These are phyloP conservation scores for Acronicta leporina DNA, from an alignment of 2,888 invertebrate species.

Conservation along the genomic window DNA sequence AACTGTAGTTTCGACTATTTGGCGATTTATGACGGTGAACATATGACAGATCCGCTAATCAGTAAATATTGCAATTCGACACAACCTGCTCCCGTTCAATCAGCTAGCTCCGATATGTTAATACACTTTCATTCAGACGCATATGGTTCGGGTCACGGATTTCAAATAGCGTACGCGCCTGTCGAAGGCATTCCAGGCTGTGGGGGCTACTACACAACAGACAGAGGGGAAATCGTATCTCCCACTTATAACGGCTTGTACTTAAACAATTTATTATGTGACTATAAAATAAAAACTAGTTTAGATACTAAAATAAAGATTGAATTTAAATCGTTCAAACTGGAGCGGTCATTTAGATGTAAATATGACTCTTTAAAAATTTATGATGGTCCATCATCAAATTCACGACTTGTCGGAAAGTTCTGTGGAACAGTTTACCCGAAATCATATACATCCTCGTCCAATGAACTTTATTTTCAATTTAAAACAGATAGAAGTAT, in stretches of 20 bases:
- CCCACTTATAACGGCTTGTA: conserved; percentile 90
- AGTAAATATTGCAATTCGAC: conserved; percentile 93
- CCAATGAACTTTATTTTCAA: conserved; percentile 89
- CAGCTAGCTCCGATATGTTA: conserved; percentile 90
- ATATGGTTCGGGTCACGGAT: conserved; percentile 92
- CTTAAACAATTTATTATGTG: conserved; percentile 91
- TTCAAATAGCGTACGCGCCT: conserved; percentile 94
- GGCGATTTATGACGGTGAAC: conserved; percentile 90
- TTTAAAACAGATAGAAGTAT: conserved; percentile 77
- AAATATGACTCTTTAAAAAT: conserved; percentile 90
- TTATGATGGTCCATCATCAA: conserved; percentile 90
- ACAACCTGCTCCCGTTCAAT: conserved; percentile 92
- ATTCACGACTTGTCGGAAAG: conserved; percentile 91
- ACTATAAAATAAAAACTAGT: conserved; percentile 93
- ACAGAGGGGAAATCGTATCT: conserved; percentile 90
- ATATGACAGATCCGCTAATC: conserved; percentile 84
- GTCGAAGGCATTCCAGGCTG: conserved; percentile 94
- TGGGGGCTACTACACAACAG: conserved; percentile 92
- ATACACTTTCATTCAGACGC: conserved; percentile 95
- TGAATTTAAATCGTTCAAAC: conserved; percentile 90
- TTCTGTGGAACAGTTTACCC: conserved; percentile 93
- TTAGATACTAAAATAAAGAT: conserved; percentile 90
- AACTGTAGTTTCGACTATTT: conserved; percentile 94
- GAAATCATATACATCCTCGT: conserved; percentile 89
- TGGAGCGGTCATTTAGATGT: conserved; percentile 91